Base-by-base conservation (phyloP, 2,888 invertebrate species). In the Tubulanus polymorphus region DNA sequence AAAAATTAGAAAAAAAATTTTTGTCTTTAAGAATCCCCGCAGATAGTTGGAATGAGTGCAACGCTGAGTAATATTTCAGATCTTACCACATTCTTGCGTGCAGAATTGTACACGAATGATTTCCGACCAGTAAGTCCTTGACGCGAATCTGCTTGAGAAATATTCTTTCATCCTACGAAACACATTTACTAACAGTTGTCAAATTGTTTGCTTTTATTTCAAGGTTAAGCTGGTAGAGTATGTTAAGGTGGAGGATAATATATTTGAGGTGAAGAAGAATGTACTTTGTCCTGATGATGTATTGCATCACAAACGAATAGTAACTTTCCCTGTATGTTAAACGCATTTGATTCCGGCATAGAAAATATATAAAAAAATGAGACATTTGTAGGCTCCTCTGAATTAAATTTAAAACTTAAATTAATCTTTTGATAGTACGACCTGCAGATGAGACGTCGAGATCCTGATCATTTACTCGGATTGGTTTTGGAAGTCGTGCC, bases 31-130 rank as follows among this genome's bases (percentile, higher is more conserved):
- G 86, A 63, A 62, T 54, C 81, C 54, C 87, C 91, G 57, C 94
- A 94, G 76, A 87, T 97, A 56, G 85, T 97, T 20, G 95, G 93
- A 25, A 96, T 97, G 94, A 94, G 93, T 79, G 97, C 97, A 0
- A 97, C 97, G 0, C 89, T 97, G 66, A 93, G 91, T 56, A 96
- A 97, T 80, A 81, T 95, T 53, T 76, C 84, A 0, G 91, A 95
- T 71, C 73, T 99, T 45, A 86, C 88, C 0, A 70, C 77, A 53
- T 97, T 94, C 79, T 81, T 99, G 1, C 83, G 86, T 73, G 93
- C 94, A 0, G 88, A 90, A 51, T 82, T 90, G 15, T 96, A 88
- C 76, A 85, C 86, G 15, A 86, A 88, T 55, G 85, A 93, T 73
- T 97, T 96, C 80, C 84, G 96, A 41, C 96, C 96, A 0, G 89